Evolutionary conservation across 2,888 invertebrate genomes (phyloP), one percentile per base, ranked within the genome.

Genomic region (Antheraea yamamai): DNA sequence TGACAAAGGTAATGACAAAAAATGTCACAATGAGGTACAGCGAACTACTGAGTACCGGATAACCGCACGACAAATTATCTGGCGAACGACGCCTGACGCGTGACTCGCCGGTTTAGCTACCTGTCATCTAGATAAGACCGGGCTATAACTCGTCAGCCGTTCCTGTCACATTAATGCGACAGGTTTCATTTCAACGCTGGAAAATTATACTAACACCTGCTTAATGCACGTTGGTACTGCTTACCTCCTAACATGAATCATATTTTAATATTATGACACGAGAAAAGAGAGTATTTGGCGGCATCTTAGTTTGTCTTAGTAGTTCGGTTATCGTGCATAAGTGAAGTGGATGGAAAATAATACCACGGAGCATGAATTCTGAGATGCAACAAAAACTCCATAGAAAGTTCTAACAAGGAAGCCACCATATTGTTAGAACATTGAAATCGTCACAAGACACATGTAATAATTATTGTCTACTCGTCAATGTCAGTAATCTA

Each of bases 51-150:
- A 68, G 68, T 70, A 2, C 35, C 26, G 70, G 74, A 74, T 74
- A 74, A 39, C 55, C 23, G 58, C 70, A 66, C 64, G 73, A 75
- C 75, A 61, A 75, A 73, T 74, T 66, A 75, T 72, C 73, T 73
- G 75, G 73, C 72, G 64, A 66, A 61, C 76, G 73, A 73, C 73
- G 61, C 73, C 35, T 58, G 75, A 30, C 66, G 76, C 74, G 74
- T 75, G 73, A 73, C 73, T 72, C 71, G 64, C 30, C 68, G 64
- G 30, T 73, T 76, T 75, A 75, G 55, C 58, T 47, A 16, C 26
- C 64, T 66, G 72, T 66, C 74, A 58, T 30, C 52, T 30, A 74
- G 74, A 70, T 70, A 74, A 74, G 68, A 66, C 64, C 30, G 64
- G 64, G 64, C 64, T 66, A 66, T 66, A 47, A 73, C 73, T 73